Evolutionary conservation across 2,113 vertebrate genomes (phyloP), one percentile per base, ranked within the genome.

Genomic region (Aix galericulata): DNA sequence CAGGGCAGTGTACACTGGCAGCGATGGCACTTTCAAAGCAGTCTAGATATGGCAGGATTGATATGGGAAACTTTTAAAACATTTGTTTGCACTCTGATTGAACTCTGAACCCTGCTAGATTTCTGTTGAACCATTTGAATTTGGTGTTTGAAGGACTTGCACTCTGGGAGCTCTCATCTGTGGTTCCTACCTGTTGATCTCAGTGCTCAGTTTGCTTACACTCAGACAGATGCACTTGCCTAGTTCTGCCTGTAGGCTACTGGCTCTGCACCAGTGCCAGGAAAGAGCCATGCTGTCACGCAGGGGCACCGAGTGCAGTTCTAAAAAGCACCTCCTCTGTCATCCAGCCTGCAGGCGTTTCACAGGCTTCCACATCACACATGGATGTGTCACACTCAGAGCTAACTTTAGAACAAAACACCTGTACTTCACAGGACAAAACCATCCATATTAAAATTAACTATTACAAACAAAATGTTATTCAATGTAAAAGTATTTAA

Each of bases 261-360:
- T 10, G 31, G 7, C 15, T 31, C 0, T 1, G 3, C 8, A 12
- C 6, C 23, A 32, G 20, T 8, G 2, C 23, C 50, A 29, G 52
- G 18, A 21, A 55, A 22, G 1, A 0, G 4, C 50, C 1, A 0
- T 20, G 46, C 27, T 32, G 18, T 14, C 77, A 1, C 13, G 18
- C 32, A 40, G 15, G 36, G 67, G 11, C 31, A 6, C 0, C 13
- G 53, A 32, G 59, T 22, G 44, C 14, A 8, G 0, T 52, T 83
- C 56, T 25, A 29, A 68, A 36, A 64, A 60, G 16, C 25, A 46
- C 18, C 14, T 68, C 18, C 44, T 9, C 1, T 13, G 21, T 60
- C 32, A 34, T 27, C 27, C 73, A 46, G 16, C 59, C 44, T 15
- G 13, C 44, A 32, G 34, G 34, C 31, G 17, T 69, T 69, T 86